phyloP scores from a whole-genome alignment of 2,113 vertebrate genomes.

The Limnothrissa miodon region DNA sequence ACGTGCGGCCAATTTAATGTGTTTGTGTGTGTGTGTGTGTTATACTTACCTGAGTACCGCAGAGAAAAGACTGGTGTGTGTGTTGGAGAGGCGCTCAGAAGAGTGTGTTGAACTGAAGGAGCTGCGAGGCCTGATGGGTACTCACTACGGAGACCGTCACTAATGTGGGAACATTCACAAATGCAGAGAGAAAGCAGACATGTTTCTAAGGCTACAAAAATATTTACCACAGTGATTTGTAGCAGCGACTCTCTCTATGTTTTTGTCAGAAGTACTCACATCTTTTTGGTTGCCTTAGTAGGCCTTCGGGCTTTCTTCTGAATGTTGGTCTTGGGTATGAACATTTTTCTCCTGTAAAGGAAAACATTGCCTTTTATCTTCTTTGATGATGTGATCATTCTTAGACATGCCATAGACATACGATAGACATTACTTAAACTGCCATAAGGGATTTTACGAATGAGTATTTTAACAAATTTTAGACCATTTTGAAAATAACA shows the following conservation, averaged over 20 bases:
- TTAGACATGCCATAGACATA: neutral
- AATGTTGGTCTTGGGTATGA: constrained; percentile 73
- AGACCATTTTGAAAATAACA: no score
- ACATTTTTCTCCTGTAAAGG: constrained; percentile 72
- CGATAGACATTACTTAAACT: neutral
- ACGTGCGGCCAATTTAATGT: neutral
- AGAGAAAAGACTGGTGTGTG: constrained; percentile 64
- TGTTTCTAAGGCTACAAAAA: neutral
- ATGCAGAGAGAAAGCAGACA: constrained; percentile 15
- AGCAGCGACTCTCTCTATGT: neutral
- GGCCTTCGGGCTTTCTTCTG: constrained; percentile 53
- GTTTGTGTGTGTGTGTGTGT: constrained; percentile 12
- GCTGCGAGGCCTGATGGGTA: constrained; percentile 65
- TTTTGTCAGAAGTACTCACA: constrained; percentile 57
- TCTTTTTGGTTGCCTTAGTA: constrained; percentile 49
- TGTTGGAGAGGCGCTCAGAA: constrained; percentile 55
- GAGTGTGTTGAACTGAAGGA: constrained; percentile 58
- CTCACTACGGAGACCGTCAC: constrained; percentile 65
- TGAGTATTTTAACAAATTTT: no score
- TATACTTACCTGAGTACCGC: constrained; percentile 78
- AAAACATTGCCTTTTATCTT: constrained; percentile 9
- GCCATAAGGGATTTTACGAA: no score
- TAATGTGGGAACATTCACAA: constrained; percentile 28
- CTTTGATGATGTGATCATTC: neutral
- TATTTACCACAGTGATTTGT: neutral